Base-by-base conservation (phyloP, 2,797 vertebrate genomes). In the Protonibea diacanthus region DNA sequence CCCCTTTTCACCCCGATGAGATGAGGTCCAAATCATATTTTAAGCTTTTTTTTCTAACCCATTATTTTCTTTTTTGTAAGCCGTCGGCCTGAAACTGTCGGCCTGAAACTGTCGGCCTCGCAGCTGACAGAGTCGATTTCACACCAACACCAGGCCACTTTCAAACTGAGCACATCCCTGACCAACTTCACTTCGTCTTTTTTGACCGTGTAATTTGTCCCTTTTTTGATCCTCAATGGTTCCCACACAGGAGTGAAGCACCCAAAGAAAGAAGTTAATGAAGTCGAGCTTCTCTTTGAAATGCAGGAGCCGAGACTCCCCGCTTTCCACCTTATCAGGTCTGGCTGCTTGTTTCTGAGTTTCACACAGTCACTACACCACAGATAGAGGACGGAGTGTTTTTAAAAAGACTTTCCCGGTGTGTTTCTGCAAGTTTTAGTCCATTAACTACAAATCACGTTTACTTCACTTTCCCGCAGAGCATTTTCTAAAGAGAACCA, bases 1-100 rank as follows among this genome's bases (percentile, higher is more conserved):
- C 66, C 78, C 78, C 79, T 94, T 94, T 94, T 82, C 74, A 40
- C 81, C 76, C 59, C n/a, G 21, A 75, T 79, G 86, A 86, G 80
- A 90, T 67, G 83, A 83, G 72, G 74, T 80, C 76, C 48, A 68
- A 84, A 77, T 86, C 78, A 59, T 48, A 73, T 67, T 33, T 45
- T 25, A 33, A 1, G 0, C 33, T 73, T 63, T 53, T 29, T 29
- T 33, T 42, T 15, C 59, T 59, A 27, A 38, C 38, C 53, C 23
- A 77, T 87, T 71, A 77, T 83, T 82, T 76, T 68, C 21, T 61
- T 62, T 84, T 84, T 65, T 71, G 62, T 69, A 12, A 55, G 73
- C 68, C 0, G 40, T 61, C 12, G 10, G 64, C 29, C 78, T 59
- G 38, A 52, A 84, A 72, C 71, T 38, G 65, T 66, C 69, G 44